Percentiles rank a stretch among this genome's conserved stretches.
Evolutionary conservation across 2,888 invertebrate genomes (phyloP).

Genomic region (Euplexia lucipara): DNA sequence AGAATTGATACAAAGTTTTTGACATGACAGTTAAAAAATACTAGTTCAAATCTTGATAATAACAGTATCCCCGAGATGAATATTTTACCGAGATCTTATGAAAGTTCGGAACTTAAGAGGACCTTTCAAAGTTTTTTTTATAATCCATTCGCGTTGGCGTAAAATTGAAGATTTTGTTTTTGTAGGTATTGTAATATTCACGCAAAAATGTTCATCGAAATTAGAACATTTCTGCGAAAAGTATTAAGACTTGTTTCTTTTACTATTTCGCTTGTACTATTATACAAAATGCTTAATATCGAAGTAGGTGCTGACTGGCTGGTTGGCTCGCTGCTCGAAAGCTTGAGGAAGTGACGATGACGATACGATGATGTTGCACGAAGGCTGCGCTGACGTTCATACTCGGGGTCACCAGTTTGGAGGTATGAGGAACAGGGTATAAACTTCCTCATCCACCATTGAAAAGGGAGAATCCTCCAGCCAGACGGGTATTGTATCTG

Average conservation of each 20-base stretch:
- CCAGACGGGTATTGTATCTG: too few species aligned
- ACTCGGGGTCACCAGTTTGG: too few species aligned
- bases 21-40: constrained; percentile 12
- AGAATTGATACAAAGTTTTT: constrained; percentile 18
- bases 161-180: constrained; percentile 28
- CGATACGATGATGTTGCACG: too few species aligned
- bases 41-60: constrained; percentile 30
- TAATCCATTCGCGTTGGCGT: constrained; percentile 33
- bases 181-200: constrained; percentile 19
- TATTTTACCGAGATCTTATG: constrained; percentile 32
- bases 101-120: constrained; percentile 19
- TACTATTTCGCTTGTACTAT: too few species aligned
- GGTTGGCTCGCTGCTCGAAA: too few species aligned
- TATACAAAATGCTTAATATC: too few species aligned
- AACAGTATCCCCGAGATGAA: constrained; percentile 27
- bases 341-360: too few species aligned
- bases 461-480: too few species aligned
- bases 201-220: constrained; percentile 10
- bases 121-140: constrained; percentile 39
- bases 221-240: neutral
- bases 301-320: too few species aligned
- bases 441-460: too few species aligned
- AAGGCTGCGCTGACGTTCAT: too few species aligned
- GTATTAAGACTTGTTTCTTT: neutral
- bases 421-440: too few species aligned